Conservation (phyloP, 2,113 vertebrate species). For the Callospermophilus lateralis region DNA sequence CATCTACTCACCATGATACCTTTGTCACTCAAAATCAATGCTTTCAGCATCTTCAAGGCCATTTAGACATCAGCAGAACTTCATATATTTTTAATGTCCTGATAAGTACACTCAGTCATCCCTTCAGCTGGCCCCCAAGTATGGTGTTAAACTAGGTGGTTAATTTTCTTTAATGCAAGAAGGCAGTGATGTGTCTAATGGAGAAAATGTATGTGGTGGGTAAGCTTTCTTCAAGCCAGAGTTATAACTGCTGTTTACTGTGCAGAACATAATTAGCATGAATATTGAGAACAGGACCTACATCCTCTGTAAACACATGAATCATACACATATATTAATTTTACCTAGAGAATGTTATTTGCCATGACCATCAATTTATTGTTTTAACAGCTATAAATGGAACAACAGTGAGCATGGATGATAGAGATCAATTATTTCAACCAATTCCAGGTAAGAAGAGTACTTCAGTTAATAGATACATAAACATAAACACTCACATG, state of each 20-base stretch:
- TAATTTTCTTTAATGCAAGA: background rate
- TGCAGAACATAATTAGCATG: background rate
- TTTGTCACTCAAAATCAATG: background rate
- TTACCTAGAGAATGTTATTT: slow-evolving; percentile 34
- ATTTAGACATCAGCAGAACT: background rate
- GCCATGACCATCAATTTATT: slow-evolving; percentile 60
- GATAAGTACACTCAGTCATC: background rate
- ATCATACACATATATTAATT: background rate
- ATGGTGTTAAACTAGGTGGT: background rate
- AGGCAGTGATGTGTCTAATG: background rate
- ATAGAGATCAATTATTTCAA: slow-evolving; percentile 60
- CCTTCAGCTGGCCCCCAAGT: background rate
- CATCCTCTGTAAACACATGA: background rate
- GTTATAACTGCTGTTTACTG: background rate
- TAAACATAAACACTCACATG: background rate
- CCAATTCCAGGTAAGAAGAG: slow-evolving; percentile 80
- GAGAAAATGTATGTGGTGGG: background rate
- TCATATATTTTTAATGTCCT: background rate
- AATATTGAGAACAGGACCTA: background rate
- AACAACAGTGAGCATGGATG: background rate
- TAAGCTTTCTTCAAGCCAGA: background rate
- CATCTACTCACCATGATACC: background rate
- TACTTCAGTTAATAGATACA: slow-evolving; percentile 5
- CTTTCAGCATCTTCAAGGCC: background rate
- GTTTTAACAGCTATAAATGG: slow-evolving; percentile 76